Conservation (phyloP, 2,888 invertebrate species). For the Trichogramma evanescens region DNA sequence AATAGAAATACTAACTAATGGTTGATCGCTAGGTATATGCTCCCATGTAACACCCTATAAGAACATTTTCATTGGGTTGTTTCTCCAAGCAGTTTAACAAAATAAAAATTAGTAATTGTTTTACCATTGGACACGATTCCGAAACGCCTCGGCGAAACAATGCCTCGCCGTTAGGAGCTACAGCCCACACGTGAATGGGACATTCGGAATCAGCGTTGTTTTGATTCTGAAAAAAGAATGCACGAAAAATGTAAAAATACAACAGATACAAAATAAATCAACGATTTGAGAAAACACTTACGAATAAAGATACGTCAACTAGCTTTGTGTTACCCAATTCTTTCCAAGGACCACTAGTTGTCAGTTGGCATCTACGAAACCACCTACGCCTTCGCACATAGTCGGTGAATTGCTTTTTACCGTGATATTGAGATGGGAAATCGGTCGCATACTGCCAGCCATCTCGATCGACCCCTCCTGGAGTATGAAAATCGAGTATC, state of each 20-base stretch:
- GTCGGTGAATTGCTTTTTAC: constrained; percentile 79
- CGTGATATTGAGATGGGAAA: constrained; percentile 81
- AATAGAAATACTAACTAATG: constrained; percentile 68
- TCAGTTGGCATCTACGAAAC: constrained; percentile 75
- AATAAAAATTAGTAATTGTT: constrained; percentile 21
- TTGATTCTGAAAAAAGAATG: constrained; percentile 1
- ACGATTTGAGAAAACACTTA: constrained; percentile 37
- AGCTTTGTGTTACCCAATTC: constrained; percentile 81
- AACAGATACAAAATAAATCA: not conserved
- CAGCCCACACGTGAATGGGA: constrained; percentile 69
- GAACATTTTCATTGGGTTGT: not conserved
- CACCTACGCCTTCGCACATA: constrained; percentile 79
- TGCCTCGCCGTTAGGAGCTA: constrained; percentile 80
- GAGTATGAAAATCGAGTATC: constrained; percentile 85
- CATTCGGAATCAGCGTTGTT: constrained; percentile 44
- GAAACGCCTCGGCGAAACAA: constrained; percentile 75
- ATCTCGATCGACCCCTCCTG: constrained; percentile 82
- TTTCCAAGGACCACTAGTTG: constrained; percentile 82
- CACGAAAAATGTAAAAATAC: not conserved
- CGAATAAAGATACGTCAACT: constrained; percentile 70
- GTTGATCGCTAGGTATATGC: constrained; percentile 74
- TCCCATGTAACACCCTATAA: constrained; percentile 69
- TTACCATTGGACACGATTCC: constrained; percentile 64
- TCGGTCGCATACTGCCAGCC: constrained; percentile 95
- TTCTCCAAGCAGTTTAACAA: not conserved